Base-by-base conservation (phyloP, 2,888 invertebrate species). In the Habroteleia sp. region DNA sequence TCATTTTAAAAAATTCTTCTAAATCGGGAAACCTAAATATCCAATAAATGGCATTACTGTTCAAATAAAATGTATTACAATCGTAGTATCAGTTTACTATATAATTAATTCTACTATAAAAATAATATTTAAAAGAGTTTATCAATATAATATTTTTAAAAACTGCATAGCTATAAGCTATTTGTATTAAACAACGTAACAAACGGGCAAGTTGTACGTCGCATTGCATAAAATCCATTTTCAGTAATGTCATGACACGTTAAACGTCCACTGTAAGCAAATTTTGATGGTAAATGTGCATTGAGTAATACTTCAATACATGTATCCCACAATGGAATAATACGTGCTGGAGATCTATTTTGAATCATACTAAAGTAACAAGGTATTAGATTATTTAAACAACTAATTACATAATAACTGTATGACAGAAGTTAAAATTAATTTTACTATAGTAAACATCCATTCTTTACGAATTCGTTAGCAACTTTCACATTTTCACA, bases 211-310 rank as follows among this genome's bases (percentile, higher is more conserved):
- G 74, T 31, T 37, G 77, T 80, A 6, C 79, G 82, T 1, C 84
- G 82, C 71, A 84, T 77, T 17, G 83, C 81, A 54, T 87, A 86
- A 78, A 87, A 87, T 63, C 88, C 88, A 71, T 89, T 85, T 78
- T 89, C 86, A 0, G 92, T 93, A 11, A 90, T 89, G 63, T 93
- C 93, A 71, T 91, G 91, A 27, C 93, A 89, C 1, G 91, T 91
- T 20, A 93, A 84, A 1, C 90, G 89, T 2, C 92, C 92, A 0
- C 91, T 91, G 77, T 92, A 91, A 0, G 92, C 91, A 58, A 93
- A 91, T 82, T 93, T 93, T 17, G 92, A 90, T 0, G 93, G 91
- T 0, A 92, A 90, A 71, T 92, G 91, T 33, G 90, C 90, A 1
- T 90, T 84, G 72, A 93, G 90, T 7, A 93, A 90, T 0, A 91